Evolutionary conservation across 2,113 vertebrate species (phyloP), one percentile per base, ranked within the genome.

Genomic region (Eubucco bourcierii): DNA sequence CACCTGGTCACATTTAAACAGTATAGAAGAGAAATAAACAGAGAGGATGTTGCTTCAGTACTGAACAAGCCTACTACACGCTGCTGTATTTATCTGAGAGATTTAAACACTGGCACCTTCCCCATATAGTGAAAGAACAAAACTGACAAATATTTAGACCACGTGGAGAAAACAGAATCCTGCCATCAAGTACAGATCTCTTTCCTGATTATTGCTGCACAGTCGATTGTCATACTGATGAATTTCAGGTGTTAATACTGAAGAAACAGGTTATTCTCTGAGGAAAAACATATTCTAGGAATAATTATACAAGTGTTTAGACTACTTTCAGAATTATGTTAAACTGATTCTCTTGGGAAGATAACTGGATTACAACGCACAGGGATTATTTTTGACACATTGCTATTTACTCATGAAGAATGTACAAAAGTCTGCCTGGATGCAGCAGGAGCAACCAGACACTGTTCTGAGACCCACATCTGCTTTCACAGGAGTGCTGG

Each of bases 401-500:
- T 71, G 15, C 11, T 90, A 53, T 89, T 94, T 67, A 80, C 21
- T 37, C 37, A 37, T 6, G 16, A 77, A 87, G 23, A 85, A 87
- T 0, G 0, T 50, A 44, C 37, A 78, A 72, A 79, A 66, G 64
- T 23, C 27, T 60, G 52, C 44, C 23, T 2, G 2, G 39, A 70
- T 0, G 2, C 66, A 78, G n/a, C 6, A 82, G 61, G 34, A 82
- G 12, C 0, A 0, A 79, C 25, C 6, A 65, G 56, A 44, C 23
- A 23, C 41, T 92, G 58, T 70, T 94, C 80, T 9, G 34, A 91
- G 81, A 91, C 9, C 28, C 72, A 31, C 88, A 73, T 64, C 18
- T 24, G 60, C 53, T 88, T 77, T 84, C 58, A 84, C 0, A 0
- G 55, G 60, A 58, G 20, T 0, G 0, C 29, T 50, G 50, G 10